phyloP scores from a whole-genome alignment of 2,888 invertebrate species.

The Anthophora plumipes region DNA sequence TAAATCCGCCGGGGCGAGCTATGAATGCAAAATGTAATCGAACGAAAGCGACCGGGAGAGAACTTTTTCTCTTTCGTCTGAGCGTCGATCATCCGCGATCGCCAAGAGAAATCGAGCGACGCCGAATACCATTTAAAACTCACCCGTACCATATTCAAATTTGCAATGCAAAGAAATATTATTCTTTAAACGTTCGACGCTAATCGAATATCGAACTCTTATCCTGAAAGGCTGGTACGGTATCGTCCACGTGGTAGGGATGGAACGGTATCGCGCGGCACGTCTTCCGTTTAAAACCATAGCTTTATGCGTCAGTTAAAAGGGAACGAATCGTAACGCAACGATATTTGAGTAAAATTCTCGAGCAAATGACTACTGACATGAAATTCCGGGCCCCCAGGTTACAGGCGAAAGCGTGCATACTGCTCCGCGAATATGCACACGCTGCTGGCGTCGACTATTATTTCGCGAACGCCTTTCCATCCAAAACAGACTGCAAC shows the following conservation, averaged over 20 bases:
- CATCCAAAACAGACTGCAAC: constrained; percentile 19
- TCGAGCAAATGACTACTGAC: constrained; percentile 59
- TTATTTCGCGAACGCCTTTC: constrained; percentile 58
- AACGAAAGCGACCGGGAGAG: constrained; percentile 16
- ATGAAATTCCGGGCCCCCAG: constrained; percentile 64
- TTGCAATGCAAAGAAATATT: constrained; percentile 77
- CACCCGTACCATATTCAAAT: constrained; percentile 68
- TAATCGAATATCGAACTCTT: constrained; percentile 76
- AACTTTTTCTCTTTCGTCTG: constrained; percentile 26
- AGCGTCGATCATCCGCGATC: constrained; percentile 36
- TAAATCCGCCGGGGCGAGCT: constrained; percentile 1
- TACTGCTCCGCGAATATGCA: constrained; percentile 18
- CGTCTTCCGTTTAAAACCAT: constrained; percentile 61
- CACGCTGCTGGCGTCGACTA: constrained; percentile 44
- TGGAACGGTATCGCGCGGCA: constrained; percentile 35
- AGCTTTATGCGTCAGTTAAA: constrained; percentile 58
- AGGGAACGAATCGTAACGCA: constrained; percentile 57
- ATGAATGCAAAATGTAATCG: constrained; percentile 40
- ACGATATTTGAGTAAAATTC: constrained; percentile 61
- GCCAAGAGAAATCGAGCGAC: constrained; percentile 68
- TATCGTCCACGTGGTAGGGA: not conserved
- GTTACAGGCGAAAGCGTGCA: constrained; percentile 23
- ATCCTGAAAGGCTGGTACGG: constrained; percentile 6
- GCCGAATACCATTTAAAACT: constrained; percentile 67
- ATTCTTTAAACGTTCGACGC: constrained; percentile 71